Evolutionary conservation across 2,797 vertebrate genomes (phyloP).

Genomic region (Halcyon smyrnensis): DNA sequence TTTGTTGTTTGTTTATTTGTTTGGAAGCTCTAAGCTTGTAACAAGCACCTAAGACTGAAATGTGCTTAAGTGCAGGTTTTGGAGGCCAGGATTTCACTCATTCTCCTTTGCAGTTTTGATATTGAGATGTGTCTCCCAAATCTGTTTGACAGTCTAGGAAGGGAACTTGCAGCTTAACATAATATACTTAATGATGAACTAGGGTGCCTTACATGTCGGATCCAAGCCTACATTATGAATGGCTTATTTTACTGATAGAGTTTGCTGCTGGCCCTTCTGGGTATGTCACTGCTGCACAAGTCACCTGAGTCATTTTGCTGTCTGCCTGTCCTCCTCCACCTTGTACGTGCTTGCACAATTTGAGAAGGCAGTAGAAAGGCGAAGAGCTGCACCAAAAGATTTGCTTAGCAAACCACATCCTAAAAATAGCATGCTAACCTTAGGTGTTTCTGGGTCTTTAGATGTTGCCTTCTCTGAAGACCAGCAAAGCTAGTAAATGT

Average conservation of each 20-base stretch:
- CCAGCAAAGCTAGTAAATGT: not conserved
- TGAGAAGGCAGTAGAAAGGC: not conserved
- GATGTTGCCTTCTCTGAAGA: not conserved
- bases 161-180: rapidly evolving
- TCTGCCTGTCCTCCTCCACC: not conserved
- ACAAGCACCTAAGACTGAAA: not conserved
- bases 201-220: not conserved
- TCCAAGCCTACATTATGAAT: not conserved
- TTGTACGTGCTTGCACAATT: not conserved
- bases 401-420: not conserved
- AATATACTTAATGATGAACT: not conserved
- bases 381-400: not conserved
- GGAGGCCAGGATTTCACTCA: not conserved
- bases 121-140: not conserved
- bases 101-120: not conserved
- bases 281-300: not conserved
- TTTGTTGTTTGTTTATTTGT: not conserved
- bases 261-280: not conserved
- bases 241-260: rapidly evolving
- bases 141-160: not conserved
- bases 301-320: not conserved
- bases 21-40: not conserved
- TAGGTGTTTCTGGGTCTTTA: not conserved
- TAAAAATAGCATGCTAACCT: not conserved
- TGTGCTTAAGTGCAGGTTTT: not conserved